Base-by-base conservation (phyloP, 2,888 invertebrate species). In the Ectropis crepuscularia region DNA sequence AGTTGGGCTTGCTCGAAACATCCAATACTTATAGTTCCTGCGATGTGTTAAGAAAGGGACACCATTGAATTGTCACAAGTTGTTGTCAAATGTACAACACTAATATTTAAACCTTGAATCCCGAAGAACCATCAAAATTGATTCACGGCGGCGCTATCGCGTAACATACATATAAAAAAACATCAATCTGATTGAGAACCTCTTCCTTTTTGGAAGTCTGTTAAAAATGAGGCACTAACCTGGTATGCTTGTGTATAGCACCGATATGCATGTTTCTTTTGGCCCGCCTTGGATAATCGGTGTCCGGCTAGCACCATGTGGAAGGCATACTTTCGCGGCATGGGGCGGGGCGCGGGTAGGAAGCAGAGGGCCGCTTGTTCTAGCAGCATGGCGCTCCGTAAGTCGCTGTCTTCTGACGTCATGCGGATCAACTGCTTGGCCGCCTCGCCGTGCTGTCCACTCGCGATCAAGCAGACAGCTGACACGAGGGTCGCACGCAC, bases 381-480 rank as follows among this genome's bases (percentile, higher is more conserved):
- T 53, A 99, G 92, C 59, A 99, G 90, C 80, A 99, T 93, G 6
- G 99, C 99, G 72, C 98, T 98, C 61, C 98, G 95, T 60, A 99
- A 92, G 89, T 99, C 99, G n/a, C 98, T 98, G 85, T 99, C 99
- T 90, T 99, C 99, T 74, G 97, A 97, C 8, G 98, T 98, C 97
- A 99, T 97, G 66, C 98, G 95, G 74, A 99, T 98, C 54, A 98
- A 94, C 84, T 98, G 98, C 81, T 96, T 96, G 0, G 99, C 99
- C n/a, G 99, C 98, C 85, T 99, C 99, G 9, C 96, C 96, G 80
- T 96, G 97, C 74, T 96, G 92, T 42, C 95, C 45, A 96, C 94
- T 47, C 95, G 51, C 95, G 85, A 96, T 96, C 57, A 99, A 91
- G 77, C 98, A 98, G 77, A 99, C 97, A 5, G 97, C 96, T 72